phyloP scores from a whole-genome alignment of 1,140 invertebrate species.

The Onthophagus taurus region DNA sequence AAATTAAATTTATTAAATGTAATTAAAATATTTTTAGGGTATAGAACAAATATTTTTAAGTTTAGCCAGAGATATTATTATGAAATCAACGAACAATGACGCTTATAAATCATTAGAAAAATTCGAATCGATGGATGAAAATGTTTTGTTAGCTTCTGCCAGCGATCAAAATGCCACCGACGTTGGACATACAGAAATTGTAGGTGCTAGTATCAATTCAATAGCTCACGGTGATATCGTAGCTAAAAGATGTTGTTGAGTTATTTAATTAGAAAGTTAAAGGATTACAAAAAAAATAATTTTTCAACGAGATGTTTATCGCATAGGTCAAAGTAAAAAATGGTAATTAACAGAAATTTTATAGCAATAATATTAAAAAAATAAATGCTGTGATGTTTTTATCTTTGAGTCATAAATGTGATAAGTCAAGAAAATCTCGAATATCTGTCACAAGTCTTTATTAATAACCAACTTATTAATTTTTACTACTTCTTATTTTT shows the following conservation, averaged over 20 bases:
- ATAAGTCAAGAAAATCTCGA: too few species aligned
- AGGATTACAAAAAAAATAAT: too few species aligned
- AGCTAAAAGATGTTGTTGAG: constrained; percentile 47
- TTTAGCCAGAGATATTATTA: constrained; percentile 50
- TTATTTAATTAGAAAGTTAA: background rate
- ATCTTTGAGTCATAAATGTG: too few species aligned
- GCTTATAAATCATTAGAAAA: constrained; percentile 39
- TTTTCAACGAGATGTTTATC: too few species aligned
- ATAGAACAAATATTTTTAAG: constrained; percentile 58
- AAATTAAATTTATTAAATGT: constrained; percentile 10
- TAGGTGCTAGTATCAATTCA: constrained; percentile 45
- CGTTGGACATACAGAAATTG: constrained; percentile 44
- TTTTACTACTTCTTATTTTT: too few species aligned
- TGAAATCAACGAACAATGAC: constrained; percentile 39
- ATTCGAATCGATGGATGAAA: constrained; percentile 40
- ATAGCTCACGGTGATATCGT: constrained; percentile 52
- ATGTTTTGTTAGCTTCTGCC: constrained; percentile 36
- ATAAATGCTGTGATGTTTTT: too few species aligned
- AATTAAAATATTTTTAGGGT: constrained; percentile 38
- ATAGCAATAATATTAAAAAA: too few species aligned
- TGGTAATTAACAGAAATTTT: too few species aligned
- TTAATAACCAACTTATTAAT: too few species aligned
- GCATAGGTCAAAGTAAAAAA: too few species aligned
- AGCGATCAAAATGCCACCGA: constrained; percentile 42
- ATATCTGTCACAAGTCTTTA: too few species aligned